A percentile compares a stretch with the other conserved stretches of the same genome.
Evolutionary conservation across 1,140 invertebrate species (phyloP).

Genomic region (Drosophila teissieri): DNA sequence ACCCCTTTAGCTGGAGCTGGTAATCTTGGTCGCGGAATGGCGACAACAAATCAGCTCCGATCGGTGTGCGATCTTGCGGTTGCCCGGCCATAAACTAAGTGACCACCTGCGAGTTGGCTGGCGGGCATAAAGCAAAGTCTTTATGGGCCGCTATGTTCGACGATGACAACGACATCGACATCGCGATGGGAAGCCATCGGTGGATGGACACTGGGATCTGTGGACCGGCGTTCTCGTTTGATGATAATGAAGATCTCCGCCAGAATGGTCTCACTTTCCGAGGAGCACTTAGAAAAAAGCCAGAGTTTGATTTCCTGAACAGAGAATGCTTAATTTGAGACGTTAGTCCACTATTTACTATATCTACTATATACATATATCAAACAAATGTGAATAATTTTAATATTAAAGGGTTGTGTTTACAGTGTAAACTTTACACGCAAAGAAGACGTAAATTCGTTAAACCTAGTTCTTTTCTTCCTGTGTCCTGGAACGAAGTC

Average conservation of each 20-base stretch:
- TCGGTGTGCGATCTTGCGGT: constrained; percentile 48
- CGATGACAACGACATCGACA: constrained; percentile 45
- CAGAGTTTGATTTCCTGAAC: neutral
- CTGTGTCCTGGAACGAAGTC: constrained; percentile 8
- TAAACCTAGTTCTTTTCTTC: neutral
- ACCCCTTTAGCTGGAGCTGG: neutral
- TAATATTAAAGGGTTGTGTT: too few relatives aligned
- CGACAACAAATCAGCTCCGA: constrained; percentile 61
- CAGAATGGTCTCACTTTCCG: constrained; percentile 60
- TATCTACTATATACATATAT: neutral
- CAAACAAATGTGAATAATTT: neutral
- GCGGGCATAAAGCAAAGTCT: constrained; percentile 63
- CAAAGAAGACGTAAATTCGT: too few relatives aligned
- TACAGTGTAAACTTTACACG: too few relatives aligned
- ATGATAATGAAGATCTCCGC: constrained; percentile 67
- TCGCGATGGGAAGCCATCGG: constrained; percentile 20
- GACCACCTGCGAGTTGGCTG: constrained; percentile 49
- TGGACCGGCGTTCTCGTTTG: constrained; percentile 51
- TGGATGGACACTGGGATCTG: constrained; percentile 1
- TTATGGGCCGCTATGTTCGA: constrained; percentile 50
- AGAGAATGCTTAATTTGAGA: too few relatives aligned
- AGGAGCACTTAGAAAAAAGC: constrained; percentile 1
- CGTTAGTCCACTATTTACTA: too few relatives aligned
- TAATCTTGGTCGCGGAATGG: constrained; percentile 21
- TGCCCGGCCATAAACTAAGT: constrained; percentile 60